Evolutionary conservation across 2,888 invertebrate genomes (phyloP), one percentile per base, ranked within the genome.

Genomic region (Acanthosoma haemorrhoidale): DNA sequence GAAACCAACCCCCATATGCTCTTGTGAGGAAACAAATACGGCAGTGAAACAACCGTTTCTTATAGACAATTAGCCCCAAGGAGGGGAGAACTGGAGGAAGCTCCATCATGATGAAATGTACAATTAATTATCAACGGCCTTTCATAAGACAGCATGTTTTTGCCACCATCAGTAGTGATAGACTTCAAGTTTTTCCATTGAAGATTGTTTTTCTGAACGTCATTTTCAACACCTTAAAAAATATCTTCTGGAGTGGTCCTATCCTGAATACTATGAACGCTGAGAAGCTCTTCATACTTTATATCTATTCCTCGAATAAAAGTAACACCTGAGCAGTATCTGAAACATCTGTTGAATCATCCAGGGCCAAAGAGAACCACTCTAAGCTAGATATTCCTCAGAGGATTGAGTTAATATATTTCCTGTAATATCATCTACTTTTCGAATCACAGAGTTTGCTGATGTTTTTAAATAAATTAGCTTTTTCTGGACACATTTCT

Each of bases 361-460:
- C 75, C 63, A 72, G 60, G 41, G 71, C 69, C 64, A 73, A 59
- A 73, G 75, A 75, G 71, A 75, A 76, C 73, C 73, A 75, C 72
- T 75, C 75, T 71, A 75, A 25, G 13, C 16, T 64, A 25, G 41
- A 64, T 41, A 41, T 64, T 61, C 36, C 36, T 61, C 61, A 18
- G 9, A 61, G 9, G 36, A 18, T 61, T 61, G 61, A 61, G 61
- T 18, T n/a, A 36, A 61, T 61, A 61, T 61, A 61, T 38, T 61
- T 61, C 21, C 61, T 9, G 61, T 36, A 18, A 41, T 43, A 16
- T 31, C 25, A 73, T 83, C 82, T 81, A 82, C n/a, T n/a, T n/a
- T n/a, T n/a, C n/a, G n/a, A n/a, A n/a, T n/a, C n/a, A n/a, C n/a
- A n/a, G n/a, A n/a, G n/a, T n/a, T n/a, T n/a, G n/a, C n/a, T n/a